Conservation (phyloP, 2,888 invertebrate species). For the Tridacna crocea region DNA sequence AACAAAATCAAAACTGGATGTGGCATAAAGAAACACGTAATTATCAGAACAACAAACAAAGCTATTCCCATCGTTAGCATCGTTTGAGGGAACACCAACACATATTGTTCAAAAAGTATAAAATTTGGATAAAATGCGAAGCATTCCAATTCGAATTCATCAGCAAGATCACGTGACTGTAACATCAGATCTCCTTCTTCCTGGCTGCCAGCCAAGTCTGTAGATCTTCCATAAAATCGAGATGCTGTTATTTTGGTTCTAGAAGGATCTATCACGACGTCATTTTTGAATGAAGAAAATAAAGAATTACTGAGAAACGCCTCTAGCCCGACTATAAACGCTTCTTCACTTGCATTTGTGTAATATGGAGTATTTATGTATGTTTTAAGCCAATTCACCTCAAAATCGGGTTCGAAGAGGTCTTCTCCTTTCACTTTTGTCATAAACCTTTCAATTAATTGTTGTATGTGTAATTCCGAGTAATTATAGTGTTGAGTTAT, state of each 20-base stretch:
- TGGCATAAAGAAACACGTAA: slow-evolving; percentile 76
- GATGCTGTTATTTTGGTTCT: slow-evolving; percentile 87
- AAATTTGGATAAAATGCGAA: slow-evolving; percentile 70
- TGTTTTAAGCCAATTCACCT: slow-evolving; percentile 41
- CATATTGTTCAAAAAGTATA: slow-evolving; percentile 78
- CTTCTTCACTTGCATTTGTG: slow-evolving; percentile 12
- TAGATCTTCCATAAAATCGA: slow-evolving; percentile 93
- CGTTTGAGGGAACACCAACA: slow-evolving; percentile 59
- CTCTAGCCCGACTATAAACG: slow-evolving; percentile 39
- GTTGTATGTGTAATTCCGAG: slow-evolving; percentile 25
- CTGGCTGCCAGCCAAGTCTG: slow-evolving; percentile 92
- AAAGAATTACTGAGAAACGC: slow-evolving; percentile 27
- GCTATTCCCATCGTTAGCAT: slow-evolving; percentile 68
- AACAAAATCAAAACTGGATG: slow-evolving; percentile 71
- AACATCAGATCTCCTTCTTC: slow-evolving; percentile 72
- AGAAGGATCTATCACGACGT: slow-evolving; percentile 57
- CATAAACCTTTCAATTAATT: slow-evolving; percentile 20
- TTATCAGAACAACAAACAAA: slow-evolving; percentile 71
- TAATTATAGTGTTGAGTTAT: slow-evolving; percentile 27
- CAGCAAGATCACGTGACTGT: slow-evolving; percentile 66
- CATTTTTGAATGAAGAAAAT: slow-evolving; percentile 57
- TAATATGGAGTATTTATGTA: slow-evolving; percentile 29
- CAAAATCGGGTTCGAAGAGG: slow-evolving; percentile 37
- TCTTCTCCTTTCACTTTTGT: slow-evolving; percentile 17
- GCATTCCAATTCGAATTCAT: slow-evolving; percentile 60